phyloP scores from a whole-genome alignment of 92 coral and sea anemone species.

The Nematostella vectensis region DNA sequence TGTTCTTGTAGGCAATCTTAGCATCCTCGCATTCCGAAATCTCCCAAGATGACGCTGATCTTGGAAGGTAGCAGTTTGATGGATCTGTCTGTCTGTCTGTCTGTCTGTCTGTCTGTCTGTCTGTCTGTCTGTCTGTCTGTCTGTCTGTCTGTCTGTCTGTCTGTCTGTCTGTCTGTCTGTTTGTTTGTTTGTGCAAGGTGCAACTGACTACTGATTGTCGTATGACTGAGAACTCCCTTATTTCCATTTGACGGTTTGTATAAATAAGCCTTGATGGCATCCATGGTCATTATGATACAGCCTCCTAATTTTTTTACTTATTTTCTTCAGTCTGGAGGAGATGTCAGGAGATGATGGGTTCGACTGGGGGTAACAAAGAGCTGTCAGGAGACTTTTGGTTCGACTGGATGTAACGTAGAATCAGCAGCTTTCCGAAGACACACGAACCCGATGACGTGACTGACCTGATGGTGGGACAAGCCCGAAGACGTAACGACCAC shows the following conservation, averaged over 20 bases:
- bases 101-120: background rate
- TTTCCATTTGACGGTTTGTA: background rate
- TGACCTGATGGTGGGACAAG: too few species aligned
- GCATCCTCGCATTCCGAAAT: conserved; percentile 26
- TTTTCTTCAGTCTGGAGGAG: conserved; percentile 22
- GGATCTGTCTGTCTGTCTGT: background rate
- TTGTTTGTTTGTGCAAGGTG: too few species aligned
- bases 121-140: background rate
- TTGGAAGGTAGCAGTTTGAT: conserved; percentile 30
- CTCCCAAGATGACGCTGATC: conserved; percentile 31
- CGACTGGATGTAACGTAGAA: too few species aligned
- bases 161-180: too few species aligned
- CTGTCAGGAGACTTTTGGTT: too few species aligned
- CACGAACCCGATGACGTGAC: too few species aligned
- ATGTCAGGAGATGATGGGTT: conserved; percentile 45
- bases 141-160: background rate
- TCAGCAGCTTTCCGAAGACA: too few species aligned
- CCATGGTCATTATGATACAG: too few species aligned
- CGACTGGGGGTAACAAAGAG: conserved; percentile 40
- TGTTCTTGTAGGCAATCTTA: conserved; percentile 6
- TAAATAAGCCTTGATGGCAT: background rate
- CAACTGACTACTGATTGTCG: too few species aligned
- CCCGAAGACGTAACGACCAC: too few species aligned
- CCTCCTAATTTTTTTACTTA: too few species aligned
- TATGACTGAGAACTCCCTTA: background rate